Percentiles rank a stretch among this genome's conserved stretches.
Evolutionary conservation across 2,888 invertebrate genomes (phyloP).

Genomic region (Pandemis cinnamomeana): DNA sequence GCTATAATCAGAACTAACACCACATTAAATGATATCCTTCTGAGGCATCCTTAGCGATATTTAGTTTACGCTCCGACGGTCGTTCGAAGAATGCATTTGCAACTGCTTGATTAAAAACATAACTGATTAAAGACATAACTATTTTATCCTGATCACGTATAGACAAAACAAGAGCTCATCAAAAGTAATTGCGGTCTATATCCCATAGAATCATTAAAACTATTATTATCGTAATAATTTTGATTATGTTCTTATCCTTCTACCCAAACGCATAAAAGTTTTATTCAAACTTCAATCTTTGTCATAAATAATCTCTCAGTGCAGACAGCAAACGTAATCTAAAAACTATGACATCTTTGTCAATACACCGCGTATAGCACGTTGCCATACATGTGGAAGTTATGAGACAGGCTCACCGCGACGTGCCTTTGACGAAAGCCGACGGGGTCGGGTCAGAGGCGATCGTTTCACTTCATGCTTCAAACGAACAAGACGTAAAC

Average conservation of each 20-base stretch:
- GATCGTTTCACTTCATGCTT: conserved; percentile 61
- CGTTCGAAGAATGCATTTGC: no score
- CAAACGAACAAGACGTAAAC: conserved; percentile 52
- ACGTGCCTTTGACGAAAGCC: conserved; percentile 56
- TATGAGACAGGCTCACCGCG: conserved; percentile 48
- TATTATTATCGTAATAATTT: no score
- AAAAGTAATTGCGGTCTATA: no score
- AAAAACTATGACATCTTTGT: conserved; percentile 47
- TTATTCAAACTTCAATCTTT: not conserved
- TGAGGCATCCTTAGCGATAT: no score
- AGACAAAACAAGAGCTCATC: no score
- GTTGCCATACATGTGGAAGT: conserved; percentile 49
- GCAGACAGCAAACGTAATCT: conserved; percentile 8
- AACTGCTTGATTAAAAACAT: no score
- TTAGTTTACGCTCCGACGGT: no score
- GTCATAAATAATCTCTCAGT: not conserved
- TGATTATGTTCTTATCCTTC: not conserved
- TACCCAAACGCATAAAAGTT: not conserved
- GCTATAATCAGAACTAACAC: no score
- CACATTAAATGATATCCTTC: no score
- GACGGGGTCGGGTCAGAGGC: conserved; percentile 64
- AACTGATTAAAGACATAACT: no score
- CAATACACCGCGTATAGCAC: conserved; percentile 51
- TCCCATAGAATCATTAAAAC: no score
- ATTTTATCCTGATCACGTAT: no score